Evolutionary conservation across 2,797 vertebrate genomes (phyloP), one percentile per base, ranked within the genome.

Genomic region (Hoplostethus atlanticus): DNA sequence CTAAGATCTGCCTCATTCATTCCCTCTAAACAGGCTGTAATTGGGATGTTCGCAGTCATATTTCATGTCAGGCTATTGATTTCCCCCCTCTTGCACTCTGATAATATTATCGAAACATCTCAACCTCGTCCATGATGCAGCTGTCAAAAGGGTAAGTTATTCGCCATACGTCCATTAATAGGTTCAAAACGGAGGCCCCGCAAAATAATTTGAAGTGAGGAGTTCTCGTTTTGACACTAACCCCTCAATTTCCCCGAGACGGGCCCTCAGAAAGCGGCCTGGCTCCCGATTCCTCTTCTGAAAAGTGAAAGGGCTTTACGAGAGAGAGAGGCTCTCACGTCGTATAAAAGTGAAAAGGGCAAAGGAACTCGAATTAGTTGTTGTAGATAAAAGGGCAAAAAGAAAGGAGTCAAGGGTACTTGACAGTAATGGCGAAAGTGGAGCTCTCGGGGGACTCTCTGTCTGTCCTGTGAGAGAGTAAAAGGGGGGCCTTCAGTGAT

Each of bases 351-450:
- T 98, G 97, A 98, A 99, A 99, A 99, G 98, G 98, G 97, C 97
- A 99, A 96, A 96, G 96, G 96, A 96, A 96, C 96, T 96, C 91
- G 96, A 98, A 98, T 98, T 98, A 97, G 97, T 97, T 97, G 96
- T 96, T 97, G 96, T 94, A 97, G 97, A 98, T 98, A 98, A 98
- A 95, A 99, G 97, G 97, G 97, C 97, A 97, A 97, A 97, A 97
- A 97, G 90, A 92, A 94, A 97, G 94, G 96, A 97, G 97, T 96
- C 97, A 96, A 97, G 96, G 96, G 96, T 96, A 97, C 96, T 97
- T 99, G 98, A 99, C 97, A 99, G 97, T 96, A 97, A 97, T 95
- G 96, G 95, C 96, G 93, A 96, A 96, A 97, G 96, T 96, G 92
- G 96, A 95, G 91, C 94, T 96, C 96, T 94, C 97, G 9, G 81